Evolutionary conservation across 2,113 vertebrate genomes (phyloP), one percentile per base, ranked within the genome.

Genomic region (Dasypus novemcinctus): DNA sequence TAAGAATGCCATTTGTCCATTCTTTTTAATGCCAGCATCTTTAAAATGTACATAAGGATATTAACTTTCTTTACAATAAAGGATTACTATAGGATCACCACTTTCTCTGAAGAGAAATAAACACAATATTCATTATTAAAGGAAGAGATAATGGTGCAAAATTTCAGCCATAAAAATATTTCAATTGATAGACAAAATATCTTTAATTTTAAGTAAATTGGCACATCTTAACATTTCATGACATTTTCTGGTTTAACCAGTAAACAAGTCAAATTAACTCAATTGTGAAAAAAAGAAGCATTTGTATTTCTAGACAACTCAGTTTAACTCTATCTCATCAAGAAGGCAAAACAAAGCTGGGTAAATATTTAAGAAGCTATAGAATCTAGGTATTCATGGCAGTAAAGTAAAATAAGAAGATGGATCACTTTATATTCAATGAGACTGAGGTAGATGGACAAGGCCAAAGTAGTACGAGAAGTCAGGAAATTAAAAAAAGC

Each of bases 241-340:
- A 86, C 36, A 83, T 82, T 75, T 7, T 76, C 46, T 29, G 0
- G 25, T 46, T 90, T 54, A 92, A 87, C 17, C 8, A 88, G 12
- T 25, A 59, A 93, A 72, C 21, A 93, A 92, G 29, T 78, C n/a
- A 93, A 33, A 94, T 66, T 83, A 96, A 93, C 5, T 94, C 13
- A 20, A 61, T 87, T 4, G 15, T 87, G 17, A 23, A 87, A 96
- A 38, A 92, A 82, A 68, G 38, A 91, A 89, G 68, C 21, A 57
- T 46, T 43, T 84, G 21, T 12, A 80, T 75, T 72, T 97, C 88
- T 38, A 86, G 38, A 29, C 38, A 79, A 80, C 1, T 91, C 63
- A 25, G 66, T 11, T 61, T 33, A 79, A 93, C 38, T 93, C 74
- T 89, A 54, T 49, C 21, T 96, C 59, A 84, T 41, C 29, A 87